Evolutionary conservation across 2,113 vertebrate genomes (phyloP), one percentile per base, ranked within the genome.

Genomic region (Seriola dumerili): DNA sequence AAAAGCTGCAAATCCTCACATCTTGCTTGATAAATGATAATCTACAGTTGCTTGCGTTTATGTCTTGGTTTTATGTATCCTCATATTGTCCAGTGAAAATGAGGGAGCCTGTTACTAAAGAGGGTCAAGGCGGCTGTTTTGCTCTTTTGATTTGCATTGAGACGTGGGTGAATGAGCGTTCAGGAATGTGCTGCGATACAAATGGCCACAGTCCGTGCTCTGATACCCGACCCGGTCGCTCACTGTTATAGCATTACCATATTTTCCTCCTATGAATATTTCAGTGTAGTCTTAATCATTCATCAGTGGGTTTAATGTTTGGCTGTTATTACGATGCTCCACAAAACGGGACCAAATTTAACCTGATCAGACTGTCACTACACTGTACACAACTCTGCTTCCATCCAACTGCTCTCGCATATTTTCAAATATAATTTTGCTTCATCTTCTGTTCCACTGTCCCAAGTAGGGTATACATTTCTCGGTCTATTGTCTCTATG

Each of bases 201-300:
- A 34, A n/a, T 29, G 46, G 13, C 50, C 23, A 42, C 11, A 54
- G 57, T 34, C 46, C 21, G 5, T 19, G 21, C 25, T 70, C 69
- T 36, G 66, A 52, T 44, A 59, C 59, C 8, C 54, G 64, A 59
- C 59, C 5, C 46, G 50, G 14, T 36, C 52, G 23, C 52, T 48
- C 38, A 6, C 44, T 54, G 54, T 57, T 25, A 58, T 54, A 68
- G 11, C 40, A 64, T 83, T 59, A 62, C 16, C 74, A 87, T 79
- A 73, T 84, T 83, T 89, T 78, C 84, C 85, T 65, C 40, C 59
- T 29, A 66, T 93, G 70, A 88, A 90, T 91, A 88, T 91, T 92
- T 89, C 52, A 91, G 40, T 19, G 42, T 14, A 3, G 50, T 66
- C 34, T 91, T 46, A 84, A 91, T 92, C 40, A 91, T 86, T 92